Evolutionary conservation across 2,113 vertebrate genomes (phyloP), one percentile per base, ranked within the genome.

Genomic region (Lophius piscatorius): DNA sequence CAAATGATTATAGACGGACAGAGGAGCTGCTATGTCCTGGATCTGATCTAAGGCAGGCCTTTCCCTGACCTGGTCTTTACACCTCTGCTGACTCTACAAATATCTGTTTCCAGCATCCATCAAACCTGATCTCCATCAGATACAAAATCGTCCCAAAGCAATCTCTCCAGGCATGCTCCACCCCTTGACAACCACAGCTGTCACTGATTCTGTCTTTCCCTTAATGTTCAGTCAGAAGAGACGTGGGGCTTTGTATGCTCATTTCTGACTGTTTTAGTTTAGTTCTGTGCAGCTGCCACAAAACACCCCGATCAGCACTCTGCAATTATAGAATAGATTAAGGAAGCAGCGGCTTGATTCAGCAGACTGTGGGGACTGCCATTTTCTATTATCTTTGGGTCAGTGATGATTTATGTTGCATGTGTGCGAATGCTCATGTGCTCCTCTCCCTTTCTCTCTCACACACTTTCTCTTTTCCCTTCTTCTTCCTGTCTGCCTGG

Each of bases 261-360:
- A 28, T 60, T 63, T 44, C 48, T 33, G 60, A 51, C 70, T 78
- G 79, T 59, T 87, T 86, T 82, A 29, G 26, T 83, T 87, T 73
- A 70, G 68, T 61, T 36, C 46, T 14, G 39, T 9, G 23, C 47
- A 31, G 77, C 77, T 45, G 72, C 68, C 34, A 6, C 73, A 65
- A 80, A 84, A 83, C 67, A 81, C 72, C 81, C 56, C 28, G 44
- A 86, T 89, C 86, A 85, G 83, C 81, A 87, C 75, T 85, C 79
- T 57, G 57, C 83, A 87, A 89, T 88, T 88, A 87, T 75, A 1
- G 62, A 76, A 73, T 33, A 70, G 78, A 78, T 70, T 28, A 67
- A 85, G 76, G 77, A 87, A 81, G 80, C 70, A 71, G 79, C 24
- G 65, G 63, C 74, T 81, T 85, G 84, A 87, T 88, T 84, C 85